A percentile compares a stretch with the other conserved stretches of the same genome.
phyloP scores from a whole-genome alignment of 1,140 invertebrate genomes.

The Heliothis subflexa region DNA sequence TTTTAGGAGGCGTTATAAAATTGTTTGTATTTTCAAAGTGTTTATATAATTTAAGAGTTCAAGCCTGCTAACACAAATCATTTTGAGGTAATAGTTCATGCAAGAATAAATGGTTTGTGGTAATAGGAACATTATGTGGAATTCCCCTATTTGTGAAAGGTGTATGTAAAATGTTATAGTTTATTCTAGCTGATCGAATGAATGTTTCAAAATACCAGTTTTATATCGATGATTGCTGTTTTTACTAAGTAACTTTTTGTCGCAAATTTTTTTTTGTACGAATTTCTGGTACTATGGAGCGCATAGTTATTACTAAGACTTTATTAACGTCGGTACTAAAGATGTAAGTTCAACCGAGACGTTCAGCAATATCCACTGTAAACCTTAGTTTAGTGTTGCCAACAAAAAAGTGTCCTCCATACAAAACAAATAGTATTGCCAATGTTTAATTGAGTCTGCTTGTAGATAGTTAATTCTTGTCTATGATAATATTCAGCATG shows the following conservation, averaged over 20 bases:
- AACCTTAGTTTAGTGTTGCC: constrained; percentile 49
- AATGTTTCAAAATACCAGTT: neutral
- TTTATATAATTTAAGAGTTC: no score
- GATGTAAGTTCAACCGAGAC: neutral
- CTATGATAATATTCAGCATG: constrained; percentile 33
- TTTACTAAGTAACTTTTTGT: neutral
- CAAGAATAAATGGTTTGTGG: no score
- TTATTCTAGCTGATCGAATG: neutral
- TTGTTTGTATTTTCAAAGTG: no score
- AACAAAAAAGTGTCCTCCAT: constrained; percentile 47
- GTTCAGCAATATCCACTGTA: constrained; percentile 18
- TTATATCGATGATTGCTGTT: neutral
- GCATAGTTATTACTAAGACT: constrained; percentile 28
- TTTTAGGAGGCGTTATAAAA: no score
- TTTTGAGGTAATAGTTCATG: no score
- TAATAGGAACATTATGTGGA: neutral
- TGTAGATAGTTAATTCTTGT: constrained; percentile 47
- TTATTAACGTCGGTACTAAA: neutral
- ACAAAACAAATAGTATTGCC: constrained; percentile 50
- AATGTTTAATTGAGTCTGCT: constrained; percentile 38
- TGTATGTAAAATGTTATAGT: neutral
- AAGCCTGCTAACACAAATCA: no score
- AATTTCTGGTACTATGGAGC: constrained; percentile 23
- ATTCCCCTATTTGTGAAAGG: neutral
- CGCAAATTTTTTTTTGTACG: neutral